Percentiles rank a stretch among this genome's conserved stretches.
Conservation (phyloP, 2,797 vertebrate species). For the Brachyrhaphis roseni region DNA sequence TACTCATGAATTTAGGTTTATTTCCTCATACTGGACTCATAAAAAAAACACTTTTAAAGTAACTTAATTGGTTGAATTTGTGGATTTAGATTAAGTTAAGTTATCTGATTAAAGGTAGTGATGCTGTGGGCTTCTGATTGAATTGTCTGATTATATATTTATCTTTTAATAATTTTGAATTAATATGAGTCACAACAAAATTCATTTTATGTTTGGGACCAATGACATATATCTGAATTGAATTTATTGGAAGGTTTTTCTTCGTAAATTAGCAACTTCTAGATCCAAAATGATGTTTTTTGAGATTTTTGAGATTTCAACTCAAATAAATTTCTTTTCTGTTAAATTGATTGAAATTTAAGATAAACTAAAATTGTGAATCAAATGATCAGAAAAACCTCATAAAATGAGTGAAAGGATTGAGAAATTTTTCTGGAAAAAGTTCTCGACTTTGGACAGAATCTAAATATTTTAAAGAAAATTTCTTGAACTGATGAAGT, state of each 20-base stretch:
- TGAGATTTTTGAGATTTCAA: too few relatives aligned
- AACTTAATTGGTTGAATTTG: background rate
- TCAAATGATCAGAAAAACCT: background rate
- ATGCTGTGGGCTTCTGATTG: too few relatives aligned
- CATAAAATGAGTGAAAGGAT: background rate
- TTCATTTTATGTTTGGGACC: too few relatives aligned
- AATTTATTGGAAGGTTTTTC: too few relatives aligned
- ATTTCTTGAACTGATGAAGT: background rate
- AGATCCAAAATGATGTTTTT: background rate
- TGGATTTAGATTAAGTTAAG: background rate
- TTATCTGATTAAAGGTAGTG: background rate
- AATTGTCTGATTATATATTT: background rate
- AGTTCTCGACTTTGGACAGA: background rate
- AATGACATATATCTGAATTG: too few relatives aligned
- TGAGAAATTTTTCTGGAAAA: background rate
- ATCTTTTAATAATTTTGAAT: too few relatives aligned
- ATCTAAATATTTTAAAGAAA: background rate
- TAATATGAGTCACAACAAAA: too few relatives aligned
- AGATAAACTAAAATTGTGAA: background rate
- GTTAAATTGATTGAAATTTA: background rate
- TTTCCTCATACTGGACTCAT: background rate
- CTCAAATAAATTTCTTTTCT: background rate
- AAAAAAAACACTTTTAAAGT: background rate
- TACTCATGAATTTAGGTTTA: background rate
- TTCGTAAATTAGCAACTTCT: background rate